A percentile compares a stretch with the other conserved stretches of the same genome.
phyloP scores from a whole-genome alignment of 2,888 invertebrate genomes.

The Dione juno region DNA sequence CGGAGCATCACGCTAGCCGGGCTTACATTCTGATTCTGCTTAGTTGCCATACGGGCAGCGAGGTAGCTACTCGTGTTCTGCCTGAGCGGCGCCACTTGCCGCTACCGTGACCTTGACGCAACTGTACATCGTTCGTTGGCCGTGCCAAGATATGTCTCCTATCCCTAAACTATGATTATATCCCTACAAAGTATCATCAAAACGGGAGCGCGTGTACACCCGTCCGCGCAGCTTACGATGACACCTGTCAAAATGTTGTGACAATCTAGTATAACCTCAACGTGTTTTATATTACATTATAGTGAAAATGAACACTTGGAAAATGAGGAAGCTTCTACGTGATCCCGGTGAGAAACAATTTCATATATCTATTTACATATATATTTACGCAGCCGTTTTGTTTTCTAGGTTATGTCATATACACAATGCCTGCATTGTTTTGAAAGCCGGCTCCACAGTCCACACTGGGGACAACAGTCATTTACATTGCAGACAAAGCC shows the following conservation, averaged over 20 bases:
- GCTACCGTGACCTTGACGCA: constrained; percentile 75
- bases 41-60: constrained; percentile 80
- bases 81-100: constrained; percentile 61
- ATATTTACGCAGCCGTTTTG: constrained; percentile 43
- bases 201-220: constrained; percentile 58
- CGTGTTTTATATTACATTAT: constrained; percentile 56
- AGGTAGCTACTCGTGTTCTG: constrained; percentile 69
- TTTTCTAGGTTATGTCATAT: constrained; percentile 68
- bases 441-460: constrained; percentile 57
- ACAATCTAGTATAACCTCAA: constrained; percentile 66
- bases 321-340: constrained; percentile 65
- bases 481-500: constrained; percentile 80
- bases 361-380: constrained; percentile 27
- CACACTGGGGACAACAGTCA: constrained; percentile 56
- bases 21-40: constrained; percentile 53
- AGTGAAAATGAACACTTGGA: constrained; percentile 61
- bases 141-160: constrained; percentile 67
- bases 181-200: constrained; percentile 52
- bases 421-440: constrained; percentile 54
- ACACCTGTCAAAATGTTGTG: constrained; percentile 80
- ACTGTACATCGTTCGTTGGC: constrained; percentile 77
- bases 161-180: constrained; percentile 70
- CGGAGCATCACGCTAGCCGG: constrained; percentile 72
- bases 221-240: constrained; percentile 62
- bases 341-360: constrained; percentile 67